These are phyloP conservation scores for Aphidoletes aphidimyza DNA, from an alignment of 2,888 invertebrate species.

Conservation along the genomic window DNA sequence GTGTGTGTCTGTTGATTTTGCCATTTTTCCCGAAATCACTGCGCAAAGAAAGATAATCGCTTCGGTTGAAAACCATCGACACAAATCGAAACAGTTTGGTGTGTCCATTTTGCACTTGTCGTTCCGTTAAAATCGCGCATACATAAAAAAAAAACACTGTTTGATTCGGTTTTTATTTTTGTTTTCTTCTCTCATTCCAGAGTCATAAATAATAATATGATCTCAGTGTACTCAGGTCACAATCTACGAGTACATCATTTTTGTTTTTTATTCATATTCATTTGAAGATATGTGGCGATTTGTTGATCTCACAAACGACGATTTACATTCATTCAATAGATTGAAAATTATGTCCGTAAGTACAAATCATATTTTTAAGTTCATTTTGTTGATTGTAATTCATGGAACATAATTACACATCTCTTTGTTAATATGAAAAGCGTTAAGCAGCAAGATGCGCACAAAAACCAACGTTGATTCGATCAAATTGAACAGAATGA, in stretches of 20 bases:
- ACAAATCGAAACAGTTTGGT: not conserved
- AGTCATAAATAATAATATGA: conserved; percentile 19
- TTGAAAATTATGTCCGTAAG: not conserved
- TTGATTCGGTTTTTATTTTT: not conserved
- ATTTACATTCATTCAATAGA: conserved; percentile 4
- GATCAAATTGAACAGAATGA: conserved; percentile 18
- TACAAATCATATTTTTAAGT: conserved; percentile 38
- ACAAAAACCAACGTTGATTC: not conserved
- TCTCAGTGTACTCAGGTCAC: too few species aligned
- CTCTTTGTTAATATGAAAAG: not conserved
- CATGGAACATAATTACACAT: conserved; percentile 31
- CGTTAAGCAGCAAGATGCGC: not conserved
- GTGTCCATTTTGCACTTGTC: conserved; percentile 45
- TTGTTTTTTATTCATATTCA: not conserved
- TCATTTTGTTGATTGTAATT: conserved; percentile 35
- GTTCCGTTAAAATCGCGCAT: conserved; percentile 29
- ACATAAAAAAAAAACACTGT: not conserved
- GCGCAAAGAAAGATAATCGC: not conserved
- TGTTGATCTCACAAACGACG: not conserved
- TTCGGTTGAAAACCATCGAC: not conserved
- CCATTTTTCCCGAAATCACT: not conserved
- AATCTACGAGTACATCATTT: too few species aligned
- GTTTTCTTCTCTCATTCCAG: not conserved
- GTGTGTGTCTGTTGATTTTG: not conserved
- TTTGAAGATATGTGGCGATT: too few species aligned